These are phyloP conservation scores for Ivindomyrus marchei DNA, from an alignment of 2,113 vertebrate genomes.

Conservation along the genomic window DNA sequence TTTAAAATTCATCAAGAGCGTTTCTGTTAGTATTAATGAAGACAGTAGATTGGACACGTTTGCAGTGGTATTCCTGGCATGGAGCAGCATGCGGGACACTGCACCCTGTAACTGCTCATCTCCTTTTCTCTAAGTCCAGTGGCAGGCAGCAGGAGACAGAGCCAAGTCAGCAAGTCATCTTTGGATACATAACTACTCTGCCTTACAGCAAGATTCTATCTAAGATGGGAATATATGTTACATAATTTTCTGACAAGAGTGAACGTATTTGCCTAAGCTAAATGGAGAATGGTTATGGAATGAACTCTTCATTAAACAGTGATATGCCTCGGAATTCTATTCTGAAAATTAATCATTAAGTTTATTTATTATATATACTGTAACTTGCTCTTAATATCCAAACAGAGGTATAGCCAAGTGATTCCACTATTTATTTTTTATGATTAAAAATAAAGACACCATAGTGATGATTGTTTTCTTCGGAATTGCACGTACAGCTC, in stretches of 20 bases:
- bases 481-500: not conserved
- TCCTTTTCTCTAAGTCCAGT: constrained; percentile 32
- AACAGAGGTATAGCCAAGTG: not conserved
- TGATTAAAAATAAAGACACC: not conserved
- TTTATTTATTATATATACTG: not conserved
- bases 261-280: not conserved
- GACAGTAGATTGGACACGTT: constrained; percentile 44
- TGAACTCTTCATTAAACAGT: not conserved
- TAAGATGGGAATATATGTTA: not conserved
- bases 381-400: not conserved
- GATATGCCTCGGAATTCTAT: not conserved
- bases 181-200: not conserved
- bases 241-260: not conserved
- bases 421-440: not conserved
- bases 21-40: constrained; percentile 58
- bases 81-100: constrained; percentile 27
- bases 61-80: constrained; percentile 19
- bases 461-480: not conserved
- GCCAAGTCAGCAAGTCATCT: not conserved
- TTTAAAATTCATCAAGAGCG: constrained; percentile 20
- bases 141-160: constrained; percentile 43
- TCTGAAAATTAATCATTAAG: not conserved
- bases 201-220: not conserved
- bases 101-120: not conserved
- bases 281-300: not conserved